Percentiles rank a stretch among this genome's conserved stretches.
These are phyloP conservation scores for Manis crassicaudata DNA, from an alignment of 2,797 vertebrate species.

Conservation along the genomic window DNA sequence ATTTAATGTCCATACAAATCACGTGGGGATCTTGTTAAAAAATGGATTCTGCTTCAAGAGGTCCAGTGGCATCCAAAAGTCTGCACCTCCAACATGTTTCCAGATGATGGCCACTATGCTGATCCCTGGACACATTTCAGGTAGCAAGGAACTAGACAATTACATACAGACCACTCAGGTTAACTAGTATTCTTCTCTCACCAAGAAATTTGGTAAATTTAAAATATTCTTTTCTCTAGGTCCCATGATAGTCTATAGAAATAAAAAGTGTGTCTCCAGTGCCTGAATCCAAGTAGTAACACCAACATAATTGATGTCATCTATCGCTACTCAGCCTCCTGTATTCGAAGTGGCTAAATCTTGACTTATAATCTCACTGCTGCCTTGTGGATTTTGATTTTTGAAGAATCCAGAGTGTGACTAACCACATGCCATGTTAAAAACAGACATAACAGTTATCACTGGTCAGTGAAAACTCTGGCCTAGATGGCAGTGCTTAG, in stretches of 20 bases:
- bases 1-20: background rate
- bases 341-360: background rate
- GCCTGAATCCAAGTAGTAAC: background rate
- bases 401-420: constrained; percentile 24
- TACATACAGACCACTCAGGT: background rate
- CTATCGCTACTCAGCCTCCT: background rate
- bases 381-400: background rate
- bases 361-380: background rate
- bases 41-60: background rate
- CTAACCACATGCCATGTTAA: background rate
- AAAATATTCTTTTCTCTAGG: background rate
- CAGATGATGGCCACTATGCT: background rate
- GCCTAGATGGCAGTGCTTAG: background rate
- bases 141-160: background rate
- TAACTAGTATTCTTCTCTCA: background rate
- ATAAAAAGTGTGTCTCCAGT: no score
- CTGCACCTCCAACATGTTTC: constrained; percentile 8
- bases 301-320: background rate
- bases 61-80: background rate
- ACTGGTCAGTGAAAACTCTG: background rate
- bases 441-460: background rate
- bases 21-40: background rate
- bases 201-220: background rate
- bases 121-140: background rate
- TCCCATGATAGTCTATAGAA: background rate